phyloP scores from a whole-genome alignment of 1,140 invertebrate species.

The Tribolium castaneum region DNA sequence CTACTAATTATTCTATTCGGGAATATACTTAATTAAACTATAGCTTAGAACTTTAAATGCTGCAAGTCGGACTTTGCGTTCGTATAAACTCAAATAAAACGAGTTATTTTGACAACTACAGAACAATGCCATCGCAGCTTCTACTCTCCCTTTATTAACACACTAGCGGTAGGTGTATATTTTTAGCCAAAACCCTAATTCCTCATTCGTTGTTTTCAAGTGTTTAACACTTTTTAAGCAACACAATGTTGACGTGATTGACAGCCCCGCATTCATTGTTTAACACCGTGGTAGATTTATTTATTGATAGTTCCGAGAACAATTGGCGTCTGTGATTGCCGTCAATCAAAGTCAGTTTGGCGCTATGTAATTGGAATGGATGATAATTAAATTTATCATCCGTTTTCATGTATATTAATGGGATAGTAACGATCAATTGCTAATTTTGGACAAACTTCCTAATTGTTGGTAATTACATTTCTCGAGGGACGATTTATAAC shows the following conservation, averaged over 20 bases:
- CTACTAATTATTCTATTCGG: not conserved
- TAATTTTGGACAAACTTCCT: slow-evolving; percentile 26
- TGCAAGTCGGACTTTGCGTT: not conserved
- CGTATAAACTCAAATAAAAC: not conserved
- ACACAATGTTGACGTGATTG: not conserved
- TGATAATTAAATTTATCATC: slow-evolving; percentile 34
- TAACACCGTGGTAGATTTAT: slow-evolving; percentile 8
- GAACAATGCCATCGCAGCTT: not conserved
- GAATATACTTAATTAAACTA: not conserved
- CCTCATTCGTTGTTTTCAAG: not conserved
- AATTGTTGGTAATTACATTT: slow-evolving; percentile 13
- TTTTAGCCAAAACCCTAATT: too few species aligned
- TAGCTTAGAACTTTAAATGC: not conserved
- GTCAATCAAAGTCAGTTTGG: slow-evolving; percentile 21
- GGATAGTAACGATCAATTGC: slow-evolving; percentile 30
- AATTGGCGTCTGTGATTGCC: slow-evolving; percentile 16
- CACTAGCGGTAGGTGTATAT: too few species aligned
- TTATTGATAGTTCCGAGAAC: slow-evolving; percentile 27
- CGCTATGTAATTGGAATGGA: slow-evolving; percentile 17
- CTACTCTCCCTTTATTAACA: too few species aligned
- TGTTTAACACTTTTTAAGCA: not conserved
- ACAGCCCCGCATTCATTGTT: slow-evolving; percentile 6
- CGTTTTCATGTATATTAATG: slow-evolving; percentile 36
- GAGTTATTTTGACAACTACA: not conserved
- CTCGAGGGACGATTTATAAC: slow-evolving; percentile 6